Base-by-base conservation (phyloP, 2,113 vertebrate species). In the Dascyllus trimaculatus region DNA sequence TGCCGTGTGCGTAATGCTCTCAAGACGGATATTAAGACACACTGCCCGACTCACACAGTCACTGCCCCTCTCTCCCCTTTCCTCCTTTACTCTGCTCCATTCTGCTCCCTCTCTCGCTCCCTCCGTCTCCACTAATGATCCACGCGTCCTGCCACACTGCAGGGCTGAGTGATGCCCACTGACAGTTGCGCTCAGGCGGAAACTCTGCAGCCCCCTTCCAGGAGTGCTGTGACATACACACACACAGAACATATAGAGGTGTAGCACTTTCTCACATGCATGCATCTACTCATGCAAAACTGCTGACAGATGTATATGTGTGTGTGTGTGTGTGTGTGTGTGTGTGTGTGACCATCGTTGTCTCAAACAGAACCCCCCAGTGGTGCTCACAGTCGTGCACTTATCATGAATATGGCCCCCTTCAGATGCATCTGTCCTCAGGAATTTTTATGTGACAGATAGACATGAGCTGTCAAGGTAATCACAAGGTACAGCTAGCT, bases 71-170 rank as follows among this genome's bases (percentile, higher is more conserved):
- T 78, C 80, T 85, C 82, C 58, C 70, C 80, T 75, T 80, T 70
- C 22, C 85, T 70, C 76, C 74, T 68, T 75, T 82, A 64, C 88
- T 88, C 80, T 78, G 75, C 82, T 88, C 83, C 88, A 80, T 86
- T 85, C 86, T 88, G 85, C 82, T 81, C 72, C 80, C 79, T 73
- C 85, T 85, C 82, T 79, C 57, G 21, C 84, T 85, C 80, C 79
- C 88, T 91, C 85, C 63, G 70, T 93, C 90, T 84, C 90, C 85
- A 90, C 93, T 95, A 95, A 95, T 95, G 94, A 95, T 93, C 89
- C 87, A 75, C 68, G 84, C 82, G 85, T 92, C 85, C 92, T 89
- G 91, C 91, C 91, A 92, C 92, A 91, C 89, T 82, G 90, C 90
- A 85, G 82, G 91, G 82, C 89, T 93, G 94, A 93, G 82, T 93